phyloP scores from a whole-genome alignment of 2,113 vertebrate species.

The Saccopteryx leptura region DNA sequence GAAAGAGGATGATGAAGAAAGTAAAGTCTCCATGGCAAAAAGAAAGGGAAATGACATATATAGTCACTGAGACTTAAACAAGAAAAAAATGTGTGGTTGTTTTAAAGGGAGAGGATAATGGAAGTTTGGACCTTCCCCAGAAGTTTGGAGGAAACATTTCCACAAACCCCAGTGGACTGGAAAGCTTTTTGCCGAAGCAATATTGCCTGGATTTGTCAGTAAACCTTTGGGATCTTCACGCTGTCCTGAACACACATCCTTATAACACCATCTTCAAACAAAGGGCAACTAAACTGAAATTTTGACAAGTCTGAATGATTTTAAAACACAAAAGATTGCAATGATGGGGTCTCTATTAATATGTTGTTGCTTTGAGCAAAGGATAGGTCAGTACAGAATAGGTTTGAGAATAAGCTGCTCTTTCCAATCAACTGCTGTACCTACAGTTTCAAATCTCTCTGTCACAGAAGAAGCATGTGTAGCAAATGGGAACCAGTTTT shows the following conservation, averaged over 20 bases:
- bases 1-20: neutral
- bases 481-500: neutral
- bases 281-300: neutral
- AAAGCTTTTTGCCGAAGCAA: neutral
- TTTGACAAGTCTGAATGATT: slow-evolving; percentile 48
- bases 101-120: slow-evolving; percentile 38
- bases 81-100: neutral
- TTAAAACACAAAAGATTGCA: slow-evolving; percentile 48
- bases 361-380: neutral
- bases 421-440: neutral
- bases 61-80: neutral
- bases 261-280: slow-evolving; percentile 5
- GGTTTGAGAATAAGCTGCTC: neutral
- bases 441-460: neutral
- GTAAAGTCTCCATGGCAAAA: neutral
- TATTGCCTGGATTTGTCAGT: neutral
- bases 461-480: neutral
- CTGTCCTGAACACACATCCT: slow-evolving; percentile 5
- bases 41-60: neutral
- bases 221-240: neutral
- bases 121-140: slow-evolving; percentile 15
- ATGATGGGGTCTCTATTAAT: slow-evolving; percentile 44
- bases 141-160: slow-evolving; percentile 24
- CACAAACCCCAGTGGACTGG: neutral
- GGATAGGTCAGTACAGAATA: neutral